phyloP scores from a whole-genome alignment of 2,888 invertebrate genomes.

The Cerceris ruficornis region DNA sequence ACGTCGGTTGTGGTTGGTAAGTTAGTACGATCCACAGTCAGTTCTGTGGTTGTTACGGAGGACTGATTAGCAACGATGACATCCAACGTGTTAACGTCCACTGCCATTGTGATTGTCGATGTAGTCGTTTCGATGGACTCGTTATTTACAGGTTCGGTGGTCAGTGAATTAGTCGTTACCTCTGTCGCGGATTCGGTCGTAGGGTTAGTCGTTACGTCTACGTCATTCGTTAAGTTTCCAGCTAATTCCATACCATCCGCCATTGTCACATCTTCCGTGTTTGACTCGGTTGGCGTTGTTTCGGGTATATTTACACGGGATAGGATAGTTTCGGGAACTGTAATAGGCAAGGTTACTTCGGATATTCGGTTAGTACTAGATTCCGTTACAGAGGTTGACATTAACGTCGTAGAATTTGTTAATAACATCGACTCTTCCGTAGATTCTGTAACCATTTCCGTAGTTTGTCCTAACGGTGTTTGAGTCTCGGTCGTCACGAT shows the following conservation, averaged over 20 bases:
- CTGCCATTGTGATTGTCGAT: slow-evolving; percentile 24
- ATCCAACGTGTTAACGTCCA: slow-evolving; percentile 38
- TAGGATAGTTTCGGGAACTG: slow-evolving; percentile 10
- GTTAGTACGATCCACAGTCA: slow-evolving; percentile 21
- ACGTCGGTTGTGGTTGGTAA: slow-evolving; percentile 29
- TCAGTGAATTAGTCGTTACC: slow-evolving; percentile 5
- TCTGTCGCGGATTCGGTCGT: slow-evolving; percentile 20
- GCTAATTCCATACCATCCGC: slow-evolving; percentile 12
- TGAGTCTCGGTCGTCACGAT: slow-evolving; percentile 21
- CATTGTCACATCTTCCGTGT: slow-evolving; percentile 25
- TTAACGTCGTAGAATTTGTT: slow-evolving; percentile 28
- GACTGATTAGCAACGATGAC: slow-evolving; percentile 60
- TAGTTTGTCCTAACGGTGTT: slow-evolving; percentile 18
- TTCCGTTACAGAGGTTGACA: slow-evolving; percentile 25
- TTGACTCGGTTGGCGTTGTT: slow-evolving; percentile 22
- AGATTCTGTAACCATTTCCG: slow-evolving; percentile 22
- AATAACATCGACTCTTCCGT: slow-evolving; percentile 16
- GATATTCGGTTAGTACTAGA: slow-evolving; percentile 31
- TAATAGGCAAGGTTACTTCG: slow-evolving; percentile 21
- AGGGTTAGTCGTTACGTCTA: slow-evolving; percentile 35
- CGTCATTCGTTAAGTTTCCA: slow-evolving; percentile 17
- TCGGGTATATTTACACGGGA: slow-evolving; percentile 31
- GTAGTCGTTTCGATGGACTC: slow-evolving; percentile 35
- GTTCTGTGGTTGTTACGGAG: slow-evolving; percentile 49
- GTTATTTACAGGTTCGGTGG: slow-evolving; percentile 7